Percentiles rank a stretch among this genome's conserved stretches.
Evolutionary conservation across 2,113 vertebrate genomes (phyloP).

Genomic region (Percopsis transmontana): DNA sequence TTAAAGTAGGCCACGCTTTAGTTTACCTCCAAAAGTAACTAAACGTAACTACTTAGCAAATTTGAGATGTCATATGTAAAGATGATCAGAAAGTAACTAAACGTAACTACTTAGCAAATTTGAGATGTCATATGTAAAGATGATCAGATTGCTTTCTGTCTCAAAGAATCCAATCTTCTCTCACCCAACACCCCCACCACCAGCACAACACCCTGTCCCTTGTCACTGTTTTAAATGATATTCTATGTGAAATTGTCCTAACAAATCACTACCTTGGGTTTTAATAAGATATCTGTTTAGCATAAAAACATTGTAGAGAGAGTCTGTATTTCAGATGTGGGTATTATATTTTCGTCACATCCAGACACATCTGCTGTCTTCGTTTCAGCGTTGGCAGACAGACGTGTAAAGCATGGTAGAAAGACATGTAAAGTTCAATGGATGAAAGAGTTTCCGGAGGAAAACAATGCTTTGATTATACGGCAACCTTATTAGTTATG

Average conservation of each 20-base stretch:
- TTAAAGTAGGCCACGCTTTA: no score
- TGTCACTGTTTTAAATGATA: background rate
- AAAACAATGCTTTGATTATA: conserved; percentile 29
- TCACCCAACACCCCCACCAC: background rate
- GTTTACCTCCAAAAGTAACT: no score
- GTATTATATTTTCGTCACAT: no score
- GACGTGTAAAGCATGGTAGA: background rate
- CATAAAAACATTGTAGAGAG: conserved; percentile 51
- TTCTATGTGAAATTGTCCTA: conserved; percentile 17
- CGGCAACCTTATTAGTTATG: background rate
- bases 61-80: background rate
- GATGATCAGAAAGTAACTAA: no score
- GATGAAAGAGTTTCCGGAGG: conserved; percentile 6
- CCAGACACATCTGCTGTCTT: background rate
- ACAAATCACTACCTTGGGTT: conserved; percentile 41
- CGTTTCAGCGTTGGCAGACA: background rate
- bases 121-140: background rate
- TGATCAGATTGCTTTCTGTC: conserved; percentile 20
- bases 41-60: no score
- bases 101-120: no score
- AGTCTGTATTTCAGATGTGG: conserved; percentile 17
- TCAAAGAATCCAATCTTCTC: conserved; percentile 26
- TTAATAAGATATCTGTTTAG: conserved; percentile 52
- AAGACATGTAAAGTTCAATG: no score
- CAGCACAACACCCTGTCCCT: conserved; percentile 38